Base-by-base conservation (phyloP, 92 coral and sea anemone genomes). In the Micromussa lordhowensis region DNA sequence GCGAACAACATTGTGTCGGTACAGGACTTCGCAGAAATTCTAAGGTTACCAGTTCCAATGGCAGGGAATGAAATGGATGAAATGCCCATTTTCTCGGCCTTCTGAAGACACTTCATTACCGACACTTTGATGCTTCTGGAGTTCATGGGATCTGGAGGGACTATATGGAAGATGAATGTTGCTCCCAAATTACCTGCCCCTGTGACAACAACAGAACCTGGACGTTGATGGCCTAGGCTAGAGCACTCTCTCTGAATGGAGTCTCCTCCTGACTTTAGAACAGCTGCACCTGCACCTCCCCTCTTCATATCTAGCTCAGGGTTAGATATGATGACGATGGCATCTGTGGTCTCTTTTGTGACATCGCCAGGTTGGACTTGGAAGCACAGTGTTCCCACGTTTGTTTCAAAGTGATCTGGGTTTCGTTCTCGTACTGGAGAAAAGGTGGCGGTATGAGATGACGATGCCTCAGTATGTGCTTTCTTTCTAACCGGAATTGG, bases 31-130 rank as follows among this genome's bases (percentile, higher is more conserved):
- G 97, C 86, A 22, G 74, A 18, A 15, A 91, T n/a, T 0, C 92
- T 87, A 16, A 95, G 79, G 48, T 79, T 80, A 8, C 98, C 98
- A 2, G 98, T 93, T 79, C 98, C 98, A 51, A 95, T 95, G 26
- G 94, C 94, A 15, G 98, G 96, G 40, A 95, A 87, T 11, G 98
- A 87, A 74, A 93, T 90, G 3, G 90, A 90, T 14, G 76, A 63
- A 12, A 87, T 32, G 12, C 82, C 66, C 18, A 28, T 70, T 53
- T 74, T 70, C 26, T 87, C 83, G 4, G 90, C 93, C 32, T 90
- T 87, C 11, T 79, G 54, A 24, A 93, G 83, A 32, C 93, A 93
- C 58, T 80, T 66, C 81, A 82, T n/a, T 2, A 93, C 26, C 8
- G 40, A 73, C 0, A 28, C 73, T 84, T 58, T 69, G 63, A 90